Percentiles rank a stretch among this genome's conserved stretches.
phyloP scores from a whole-genome alignment of 2,797 vertebrate species.

The Agapornis canus region DNA sequence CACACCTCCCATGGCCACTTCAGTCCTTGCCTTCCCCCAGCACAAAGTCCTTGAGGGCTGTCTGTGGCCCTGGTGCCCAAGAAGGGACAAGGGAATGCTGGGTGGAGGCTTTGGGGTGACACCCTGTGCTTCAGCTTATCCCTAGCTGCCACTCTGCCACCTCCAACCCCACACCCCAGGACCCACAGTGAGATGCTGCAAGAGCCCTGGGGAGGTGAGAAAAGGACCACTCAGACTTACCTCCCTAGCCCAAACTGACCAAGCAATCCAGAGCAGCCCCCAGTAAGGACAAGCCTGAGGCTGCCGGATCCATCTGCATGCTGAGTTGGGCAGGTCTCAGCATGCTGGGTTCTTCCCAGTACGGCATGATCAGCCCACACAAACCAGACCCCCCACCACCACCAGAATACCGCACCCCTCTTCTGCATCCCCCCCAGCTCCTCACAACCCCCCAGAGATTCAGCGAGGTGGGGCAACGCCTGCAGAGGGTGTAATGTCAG shows the following conservation, averaged over 20 bases:
- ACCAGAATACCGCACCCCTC: neutral
- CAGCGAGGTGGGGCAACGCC: neutral
- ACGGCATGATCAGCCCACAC: neutral
- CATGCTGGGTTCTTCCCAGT: neutral
- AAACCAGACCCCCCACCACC: neutral
- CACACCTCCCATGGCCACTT: neutral
- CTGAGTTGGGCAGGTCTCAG: accelerated
- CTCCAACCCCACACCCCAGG: accelerated
- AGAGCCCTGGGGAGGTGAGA: neutral
- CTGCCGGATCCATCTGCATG: neutral
- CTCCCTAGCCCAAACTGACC: neutral
- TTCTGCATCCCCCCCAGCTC: neutral
- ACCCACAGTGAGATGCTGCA: neutral
- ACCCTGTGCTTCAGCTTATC: neutral
- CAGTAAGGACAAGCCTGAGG: neutral
- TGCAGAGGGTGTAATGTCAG: neutral
- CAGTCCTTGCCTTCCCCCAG: neutral
- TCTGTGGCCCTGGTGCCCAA: accelerated
- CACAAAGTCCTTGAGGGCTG: neutral
- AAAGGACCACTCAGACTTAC: neutral
- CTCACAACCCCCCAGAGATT: neutral
- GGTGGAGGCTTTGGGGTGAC: neutral
- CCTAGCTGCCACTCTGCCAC: neutral
- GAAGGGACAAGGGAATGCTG: neutral
- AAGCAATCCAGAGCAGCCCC: neutral